These are phyloP conservation scores for Lepus americanus DNA, from an alignment of 2,113 vertebrate genomes.

Conservation along the genomic window DNA sequence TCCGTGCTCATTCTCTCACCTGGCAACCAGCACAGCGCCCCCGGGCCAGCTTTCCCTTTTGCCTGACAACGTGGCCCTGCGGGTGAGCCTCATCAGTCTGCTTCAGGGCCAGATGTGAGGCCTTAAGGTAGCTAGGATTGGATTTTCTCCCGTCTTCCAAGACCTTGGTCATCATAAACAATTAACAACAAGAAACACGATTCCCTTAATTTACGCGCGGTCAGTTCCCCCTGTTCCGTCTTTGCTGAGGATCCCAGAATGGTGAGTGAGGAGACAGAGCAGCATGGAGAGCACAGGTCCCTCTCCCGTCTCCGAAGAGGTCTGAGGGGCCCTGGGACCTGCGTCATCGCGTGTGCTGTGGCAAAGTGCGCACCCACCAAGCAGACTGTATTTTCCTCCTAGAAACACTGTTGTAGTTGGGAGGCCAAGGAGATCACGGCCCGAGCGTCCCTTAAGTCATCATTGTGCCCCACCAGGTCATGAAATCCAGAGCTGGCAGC, in stretches of 20 bases:
- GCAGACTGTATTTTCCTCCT: background rate
- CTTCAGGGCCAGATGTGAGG: constrained; percentile 19
- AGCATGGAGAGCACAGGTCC: background rate
- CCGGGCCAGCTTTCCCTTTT: background rate
- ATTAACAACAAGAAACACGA: constrained; percentile 28
- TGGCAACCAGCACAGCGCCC: background rate
- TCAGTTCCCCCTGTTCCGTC: constrained; percentile 29
- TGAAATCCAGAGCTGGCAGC: constrained; percentile 8
- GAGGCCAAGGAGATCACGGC: background rate
- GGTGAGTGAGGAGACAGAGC: constrained; percentile 35
- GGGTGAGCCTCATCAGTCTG: background rate
- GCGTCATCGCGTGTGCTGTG: background rate
- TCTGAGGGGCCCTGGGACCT: background rate
- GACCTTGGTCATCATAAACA: constrained; percentile 48
- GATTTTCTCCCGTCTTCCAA: constrained; percentile 47
- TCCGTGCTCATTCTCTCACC: background rate
- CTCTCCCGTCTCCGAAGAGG: constrained; percentile 40
- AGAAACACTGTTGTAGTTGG: background rate
- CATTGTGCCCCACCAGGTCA: background rate
- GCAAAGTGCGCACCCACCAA: background rate
- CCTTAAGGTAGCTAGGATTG: background rate
- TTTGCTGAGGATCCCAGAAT: background rate
- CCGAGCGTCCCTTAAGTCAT: background rate
- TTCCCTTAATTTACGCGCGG: constrained; percentile 26
- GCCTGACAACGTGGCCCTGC: background rate